Percentiles rank a stretch among this genome's conserved stretches.
Evolutionary conservation across 2,113 vertebrate species (phyloP).

Genomic region (Cyphomyrus discorhynchus): DNA sequence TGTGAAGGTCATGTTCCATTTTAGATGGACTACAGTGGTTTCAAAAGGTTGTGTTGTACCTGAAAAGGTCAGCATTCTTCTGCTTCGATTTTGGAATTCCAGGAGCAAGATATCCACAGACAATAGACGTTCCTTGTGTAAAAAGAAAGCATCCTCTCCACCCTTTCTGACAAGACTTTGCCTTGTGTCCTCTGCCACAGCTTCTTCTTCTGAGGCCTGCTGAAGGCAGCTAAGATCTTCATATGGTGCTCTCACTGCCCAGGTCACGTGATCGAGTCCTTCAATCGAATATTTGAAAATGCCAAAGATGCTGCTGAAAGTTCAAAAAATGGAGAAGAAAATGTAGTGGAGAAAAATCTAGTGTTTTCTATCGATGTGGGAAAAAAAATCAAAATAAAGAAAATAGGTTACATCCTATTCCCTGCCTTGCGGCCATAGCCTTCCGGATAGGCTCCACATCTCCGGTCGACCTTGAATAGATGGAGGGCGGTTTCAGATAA

Average conservation of each 20-base stretch:
- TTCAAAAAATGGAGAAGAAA: not conserved
- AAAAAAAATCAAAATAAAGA: not conserved
- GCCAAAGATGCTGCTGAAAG: not conserved
- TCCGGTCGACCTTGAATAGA: not conserved
- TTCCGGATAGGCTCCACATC: not conserved
- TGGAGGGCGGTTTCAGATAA: no score
- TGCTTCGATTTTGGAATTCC: not conserved
- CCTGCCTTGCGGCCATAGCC: not conserved
- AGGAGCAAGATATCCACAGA: not conserved
- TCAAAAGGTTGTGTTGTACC: slow-evolving; percentile 13
- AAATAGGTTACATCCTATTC: not conserved
- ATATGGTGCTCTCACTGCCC: not conserved
- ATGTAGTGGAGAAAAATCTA: not conserved
- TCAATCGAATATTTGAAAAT: not conserved
- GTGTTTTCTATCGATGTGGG: not conserved
- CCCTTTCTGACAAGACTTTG: not conserved
- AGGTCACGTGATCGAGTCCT: not conserved
- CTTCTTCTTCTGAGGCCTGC: not conserved
- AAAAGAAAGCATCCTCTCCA: not conserved
- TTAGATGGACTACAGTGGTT: not conserved
- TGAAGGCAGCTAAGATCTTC: not conserved
- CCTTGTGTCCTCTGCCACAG: not conserved
- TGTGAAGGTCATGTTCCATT: slow-evolving; percentile 9
- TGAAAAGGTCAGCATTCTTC: slow-evolving; percentile 2
- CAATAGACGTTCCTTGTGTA: not conserved